These are phyloP conservation scores for Magallana angulata DNA, from an alignment of 1,140 invertebrate genomes.

Conservation along the genomic window DNA sequence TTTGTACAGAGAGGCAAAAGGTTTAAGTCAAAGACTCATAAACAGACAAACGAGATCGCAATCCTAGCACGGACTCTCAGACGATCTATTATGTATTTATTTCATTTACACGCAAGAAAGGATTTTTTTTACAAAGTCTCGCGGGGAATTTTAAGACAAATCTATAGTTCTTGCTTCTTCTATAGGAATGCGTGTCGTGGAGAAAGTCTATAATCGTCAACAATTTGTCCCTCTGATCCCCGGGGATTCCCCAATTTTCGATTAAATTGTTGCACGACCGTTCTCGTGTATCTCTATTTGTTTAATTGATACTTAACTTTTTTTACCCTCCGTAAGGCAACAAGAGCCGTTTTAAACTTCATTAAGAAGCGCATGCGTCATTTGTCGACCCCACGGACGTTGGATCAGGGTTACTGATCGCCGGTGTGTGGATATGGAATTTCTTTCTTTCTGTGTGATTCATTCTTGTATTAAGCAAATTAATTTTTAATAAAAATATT, in stretches of 20 bases:
- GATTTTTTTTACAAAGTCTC: constrained; percentile 56
- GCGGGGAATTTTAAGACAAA: constrained; percentile 57
- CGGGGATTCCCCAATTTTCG: constrained; percentile 32
- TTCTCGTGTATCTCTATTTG: constrained; percentile 25
- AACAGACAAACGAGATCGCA: constrained; percentile 58
- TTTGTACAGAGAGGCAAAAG: constrained; percentile 54
- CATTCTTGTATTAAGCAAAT: too few relatives aligned
- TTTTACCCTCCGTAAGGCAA: constrained; percentile 13
- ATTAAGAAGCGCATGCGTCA: constrained; percentile 19
- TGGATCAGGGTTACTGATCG: too few relatives aligned
- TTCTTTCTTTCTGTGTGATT: too few relatives aligned
- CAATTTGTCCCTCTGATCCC: constrained; percentile 31
- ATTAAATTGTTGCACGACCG: constrained; percentile 49
- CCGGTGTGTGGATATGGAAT: too few relatives aligned
- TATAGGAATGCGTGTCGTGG: constrained; percentile 46
- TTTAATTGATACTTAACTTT: constrained; percentile 28
- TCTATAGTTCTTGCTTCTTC: constrained; percentile 45
- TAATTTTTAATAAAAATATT: too few relatives aligned
- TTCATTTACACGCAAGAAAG: constrained; percentile 62
- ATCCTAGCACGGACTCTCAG: constrained; percentile 51
- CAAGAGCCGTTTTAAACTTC: background rate
- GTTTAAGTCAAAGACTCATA: constrained; percentile 59
- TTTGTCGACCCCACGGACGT: background rate
- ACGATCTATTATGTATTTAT: constrained; percentile 62
- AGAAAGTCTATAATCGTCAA: constrained; percentile 47